A percentile compares a stretch with the other conserved stretches of the same genome.
Conservation (phyloP, 1,140 invertebrate genomes). For the Pteromalus puparum region DNA sequence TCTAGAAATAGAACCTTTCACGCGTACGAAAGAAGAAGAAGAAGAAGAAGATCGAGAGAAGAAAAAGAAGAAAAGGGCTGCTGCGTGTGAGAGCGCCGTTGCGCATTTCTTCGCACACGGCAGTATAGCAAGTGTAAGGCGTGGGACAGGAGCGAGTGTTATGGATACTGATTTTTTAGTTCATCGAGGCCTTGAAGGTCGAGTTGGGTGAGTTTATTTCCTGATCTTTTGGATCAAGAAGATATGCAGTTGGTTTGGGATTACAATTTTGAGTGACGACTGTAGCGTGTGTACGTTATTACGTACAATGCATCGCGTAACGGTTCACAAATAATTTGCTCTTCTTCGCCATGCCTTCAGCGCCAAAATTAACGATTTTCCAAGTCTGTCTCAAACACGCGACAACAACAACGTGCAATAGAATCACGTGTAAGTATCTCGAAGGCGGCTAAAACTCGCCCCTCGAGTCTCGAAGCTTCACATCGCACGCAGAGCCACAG, state of each 20-base stretch:
- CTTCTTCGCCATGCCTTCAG: background rate
- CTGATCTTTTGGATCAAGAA: too few relatives aligned
- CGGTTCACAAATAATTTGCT: too few relatives aligned
- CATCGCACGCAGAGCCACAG: too few relatives aligned
- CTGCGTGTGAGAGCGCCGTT: background rate
- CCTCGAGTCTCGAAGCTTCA: background rate
- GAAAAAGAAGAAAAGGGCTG: background rate
- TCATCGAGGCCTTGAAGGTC: too few relatives aligned
- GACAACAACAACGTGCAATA: background rate
- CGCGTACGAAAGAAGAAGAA: slow-evolving; percentile 56
- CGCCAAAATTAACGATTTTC: background rate
- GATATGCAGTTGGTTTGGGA: too few relatives aligned
- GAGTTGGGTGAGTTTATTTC: too few relatives aligned
- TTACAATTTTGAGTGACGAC: too few relatives aligned
- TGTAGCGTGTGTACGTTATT: too few relatives aligned
- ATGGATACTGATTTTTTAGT: too few relatives aligned
- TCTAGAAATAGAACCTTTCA: slow-evolving; percentile 63
- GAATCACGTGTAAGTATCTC: background rate
- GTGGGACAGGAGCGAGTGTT: background rate
- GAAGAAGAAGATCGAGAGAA: slow-evolving; percentile 34
- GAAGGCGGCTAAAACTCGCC: background rate
- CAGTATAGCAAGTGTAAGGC: background rate
- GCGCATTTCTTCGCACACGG: background rate
- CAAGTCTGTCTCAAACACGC: background rate
- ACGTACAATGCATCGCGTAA: too few relatives aligned